phyloP scores from a whole-genome alignment of 2,888 invertebrate species.

The Laothoe populi region DNA sequence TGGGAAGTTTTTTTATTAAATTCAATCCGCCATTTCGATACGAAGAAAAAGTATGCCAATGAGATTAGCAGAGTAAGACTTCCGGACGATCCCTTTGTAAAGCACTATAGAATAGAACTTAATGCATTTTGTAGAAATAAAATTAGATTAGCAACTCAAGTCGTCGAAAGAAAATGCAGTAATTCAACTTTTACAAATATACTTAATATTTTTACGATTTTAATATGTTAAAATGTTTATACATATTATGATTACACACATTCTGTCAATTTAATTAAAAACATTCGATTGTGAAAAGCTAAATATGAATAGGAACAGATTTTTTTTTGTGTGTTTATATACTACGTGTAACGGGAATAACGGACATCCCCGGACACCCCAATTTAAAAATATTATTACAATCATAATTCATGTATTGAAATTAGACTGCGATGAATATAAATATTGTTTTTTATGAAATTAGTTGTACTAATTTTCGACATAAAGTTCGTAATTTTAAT shows the following conservation, averaged over 20 bases:
- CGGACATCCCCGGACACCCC: too few species aligned
- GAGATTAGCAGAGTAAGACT: background rate
- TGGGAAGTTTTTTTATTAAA: constrained; percentile 17
- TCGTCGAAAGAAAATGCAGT: too few species aligned
- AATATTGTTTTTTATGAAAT: too few species aligned
- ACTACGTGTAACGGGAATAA: too few species aligned
- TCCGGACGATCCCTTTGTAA: background rate
- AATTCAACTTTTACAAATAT: too few species aligned
- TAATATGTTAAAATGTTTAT: background rate
- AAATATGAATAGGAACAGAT: background rate
- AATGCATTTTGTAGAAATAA: background rate
- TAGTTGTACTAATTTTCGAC: too few species aligned
- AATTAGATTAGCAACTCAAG: background rate
- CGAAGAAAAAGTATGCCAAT: constrained; percentile 14
- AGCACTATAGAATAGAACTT: background rate
- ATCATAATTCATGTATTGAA: too few species aligned
- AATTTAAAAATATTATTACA: too few species aligned
- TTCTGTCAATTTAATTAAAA: background rate
- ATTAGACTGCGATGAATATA: too few species aligned
- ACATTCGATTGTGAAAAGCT: background rate
- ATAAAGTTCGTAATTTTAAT: too few species aligned
- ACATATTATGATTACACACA: background rate
- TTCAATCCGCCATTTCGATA: constrained; percentile 13
- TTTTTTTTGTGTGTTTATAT: too few species aligned
- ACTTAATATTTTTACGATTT: too few species aligned